Evolutionary conservation across 1,140 invertebrate species (phyloP).

Genomic region (Anagrus nilaparvatae): DNA sequence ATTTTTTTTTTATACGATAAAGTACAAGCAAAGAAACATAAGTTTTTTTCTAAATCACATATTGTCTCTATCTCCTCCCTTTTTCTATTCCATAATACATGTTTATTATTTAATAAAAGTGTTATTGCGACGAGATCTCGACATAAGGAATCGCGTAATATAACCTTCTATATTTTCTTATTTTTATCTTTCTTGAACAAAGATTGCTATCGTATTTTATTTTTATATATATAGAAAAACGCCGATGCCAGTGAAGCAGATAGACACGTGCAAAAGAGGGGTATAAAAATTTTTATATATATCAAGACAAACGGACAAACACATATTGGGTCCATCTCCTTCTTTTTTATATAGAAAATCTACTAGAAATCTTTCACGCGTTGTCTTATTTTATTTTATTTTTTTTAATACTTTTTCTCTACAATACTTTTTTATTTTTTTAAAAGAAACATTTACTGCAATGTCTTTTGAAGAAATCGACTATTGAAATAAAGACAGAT

Average conservation of each 20-base stretch:
- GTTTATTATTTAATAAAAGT: conserved; percentile 35
- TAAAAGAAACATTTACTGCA: no score
- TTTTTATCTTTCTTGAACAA: no score
- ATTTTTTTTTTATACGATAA: no score
- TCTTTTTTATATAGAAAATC: conserved; percentile 8
- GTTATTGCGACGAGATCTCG: conserved; percentile 24
- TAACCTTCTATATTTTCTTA: no score
- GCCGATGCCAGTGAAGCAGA: no score
- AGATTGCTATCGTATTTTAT: no score
- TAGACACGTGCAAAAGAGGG: no score
- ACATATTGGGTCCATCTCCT: conserved; percentile 27
- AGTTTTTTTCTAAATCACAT: no score
- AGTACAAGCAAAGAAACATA: no score
- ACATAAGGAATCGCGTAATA: conserved; percentile 23
- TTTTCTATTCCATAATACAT: conserved; percentile 15
- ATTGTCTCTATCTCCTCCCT: background rate
- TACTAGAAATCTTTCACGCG: conserved; percentile 8
- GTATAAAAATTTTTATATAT: no score
- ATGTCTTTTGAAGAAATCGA: background rate
- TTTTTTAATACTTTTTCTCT: background rate
- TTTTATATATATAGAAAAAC: no score
- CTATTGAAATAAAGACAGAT: background rate
- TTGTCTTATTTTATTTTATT: background rate
- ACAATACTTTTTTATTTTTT: background rate
- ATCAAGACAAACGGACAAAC: conserved; percentile 19